These are phyloP conservation scores for Anastatus disparis DNA, from an alignment of 1,140 invertebrate genomes.

Conservation along the genomic window DNA sequence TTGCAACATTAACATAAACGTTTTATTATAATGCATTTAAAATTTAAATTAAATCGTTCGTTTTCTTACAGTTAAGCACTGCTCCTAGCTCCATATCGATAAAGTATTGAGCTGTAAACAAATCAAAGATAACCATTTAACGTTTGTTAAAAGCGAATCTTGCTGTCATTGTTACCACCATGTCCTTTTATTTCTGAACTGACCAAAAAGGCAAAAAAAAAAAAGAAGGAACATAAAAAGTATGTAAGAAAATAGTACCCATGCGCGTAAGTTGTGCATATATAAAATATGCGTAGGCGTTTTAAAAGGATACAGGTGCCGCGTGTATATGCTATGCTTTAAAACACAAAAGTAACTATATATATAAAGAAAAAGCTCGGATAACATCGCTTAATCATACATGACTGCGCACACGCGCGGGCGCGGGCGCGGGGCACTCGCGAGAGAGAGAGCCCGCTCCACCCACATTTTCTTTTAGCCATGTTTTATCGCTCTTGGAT, in stretches of 20 bases:
- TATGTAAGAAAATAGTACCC: too few relatives aligned
- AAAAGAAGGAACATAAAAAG: too few relatives aligned
- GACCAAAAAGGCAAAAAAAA: background rate
- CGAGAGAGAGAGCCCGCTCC: too few relatives aligned
- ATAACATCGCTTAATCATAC: conserved; percentile 65
- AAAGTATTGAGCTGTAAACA: conserved; percentile 33
- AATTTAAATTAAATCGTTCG: conserved; percentile 28
- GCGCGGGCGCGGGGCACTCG: too few relatives aligned
- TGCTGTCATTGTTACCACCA: conserved; percentile 8
- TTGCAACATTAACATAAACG: conserved; percentile 8
- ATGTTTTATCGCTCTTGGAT: conserved; percentile 58
- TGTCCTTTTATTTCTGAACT: background rate
- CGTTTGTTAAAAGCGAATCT: conserved; percentile 9
- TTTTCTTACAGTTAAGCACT: too few relatives aligned
- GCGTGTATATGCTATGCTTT: too few relatives aligned
- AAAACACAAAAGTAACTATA: too few relatives aligned
- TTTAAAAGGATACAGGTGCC: conserved; percentile 53
- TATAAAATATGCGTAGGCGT: background rate
- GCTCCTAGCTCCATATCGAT: too few relatives aligned
- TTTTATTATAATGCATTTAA: conserved; percentile 30
- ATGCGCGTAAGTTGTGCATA: too few relatives aligned
- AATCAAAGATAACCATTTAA: conserved; percentile 30
- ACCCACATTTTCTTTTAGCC: conserved; percentile 56
- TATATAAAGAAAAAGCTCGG: conserved; percentile 53
- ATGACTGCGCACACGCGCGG: conserved; percentile 56